Conservation (phyloP, 2,113 vertebrate species). For the Lampris incognitus region DNA sequence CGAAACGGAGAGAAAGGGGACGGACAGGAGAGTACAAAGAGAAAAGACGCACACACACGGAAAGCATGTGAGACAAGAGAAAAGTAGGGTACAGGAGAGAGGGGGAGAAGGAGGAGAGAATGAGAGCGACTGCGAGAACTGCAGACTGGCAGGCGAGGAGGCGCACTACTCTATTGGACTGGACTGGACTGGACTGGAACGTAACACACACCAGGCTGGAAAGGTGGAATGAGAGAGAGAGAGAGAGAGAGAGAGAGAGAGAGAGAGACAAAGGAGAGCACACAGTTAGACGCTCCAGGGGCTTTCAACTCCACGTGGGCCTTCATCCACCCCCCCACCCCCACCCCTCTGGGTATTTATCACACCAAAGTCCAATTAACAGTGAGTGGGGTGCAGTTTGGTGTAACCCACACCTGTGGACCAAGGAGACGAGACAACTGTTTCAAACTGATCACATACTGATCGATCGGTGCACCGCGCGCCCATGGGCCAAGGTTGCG, state of each 20-base stretch:
- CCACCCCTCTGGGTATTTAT: neutral
- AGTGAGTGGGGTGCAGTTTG: neutral
- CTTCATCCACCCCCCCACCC: slow-evolving; percentile 15
- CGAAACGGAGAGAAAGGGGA: slow-evolving; percentile 33
- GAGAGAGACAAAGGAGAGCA: slow-evolving; percentile 49
- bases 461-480: slow-evolving; percentile 14
- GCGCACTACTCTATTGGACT: slow-evolving; percentile 80
- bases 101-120: slow-evolving; percentile 9
- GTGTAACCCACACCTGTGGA: neutral
- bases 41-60: slow-evolving; percentile 48
- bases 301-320: slow-evolving; percentile 68
- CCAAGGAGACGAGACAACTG: neutral
- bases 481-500: slow-evolving; percentile 28
- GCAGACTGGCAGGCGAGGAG: slow-evolving; percentile 63
- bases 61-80: slow-evolving; percentile 58
- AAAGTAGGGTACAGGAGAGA: slow-evolving; percentile 16
- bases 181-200: slow-evolving; percentile 71
- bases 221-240: slow-evolving; percentile 71
- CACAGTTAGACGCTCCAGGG: slow-evolving; percentile 78
- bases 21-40: slow-evolving; percentile 39
- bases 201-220: slow-evolving; percentile 76
- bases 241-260: slow-evolving; percentile 37
- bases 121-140: slow-evolving; percentile 37
- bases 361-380: slow-evolving; percentile 1
- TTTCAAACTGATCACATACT: neutral